A percentile compares a stretch with the other conserved stretches of the same genome.
phyloP scores from a whole-genome alignment of 2,113 vertebrate species.

The Condylura cristata region DNA sequence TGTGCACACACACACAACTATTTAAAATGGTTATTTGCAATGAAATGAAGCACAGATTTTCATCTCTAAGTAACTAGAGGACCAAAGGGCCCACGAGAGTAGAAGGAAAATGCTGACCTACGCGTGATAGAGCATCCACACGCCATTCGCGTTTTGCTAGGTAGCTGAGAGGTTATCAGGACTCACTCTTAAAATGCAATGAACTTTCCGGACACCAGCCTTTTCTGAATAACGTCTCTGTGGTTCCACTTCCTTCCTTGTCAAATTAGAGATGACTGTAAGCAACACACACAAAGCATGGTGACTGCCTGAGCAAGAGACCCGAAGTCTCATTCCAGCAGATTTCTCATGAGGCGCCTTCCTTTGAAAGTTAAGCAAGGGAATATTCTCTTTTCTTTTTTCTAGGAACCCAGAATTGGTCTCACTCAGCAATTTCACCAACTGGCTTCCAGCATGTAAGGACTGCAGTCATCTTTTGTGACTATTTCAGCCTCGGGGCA shows the following conservation, averaged over 20 bases:
- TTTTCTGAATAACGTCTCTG: not conserved
- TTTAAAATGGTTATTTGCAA: constrained; percentile 11
- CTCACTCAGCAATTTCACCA: not conserved
- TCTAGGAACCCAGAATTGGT: not conserved
- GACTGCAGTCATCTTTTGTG: not conserved
- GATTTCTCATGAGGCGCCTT: not conserved
- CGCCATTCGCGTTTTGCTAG: not conserved
- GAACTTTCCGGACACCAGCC: not conserved
- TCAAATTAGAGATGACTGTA: not conserved
- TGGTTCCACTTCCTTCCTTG: not conserved
- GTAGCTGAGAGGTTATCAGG: not conserved
- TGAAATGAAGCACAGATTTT: not conserved
- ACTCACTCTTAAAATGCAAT: not conserved
- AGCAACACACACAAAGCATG: not conserved
- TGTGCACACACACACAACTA: not conserved
- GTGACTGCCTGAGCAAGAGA: too few species aligned
- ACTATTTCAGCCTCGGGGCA: not conserved
- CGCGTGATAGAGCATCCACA: not conserved
- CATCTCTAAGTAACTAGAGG: not conserved
- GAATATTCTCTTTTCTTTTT: not conserved
- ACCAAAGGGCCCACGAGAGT: not conserved
- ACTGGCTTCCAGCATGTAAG: not conserved
- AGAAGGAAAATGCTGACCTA: not conserved
- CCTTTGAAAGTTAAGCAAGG: constrained; percentile 19
- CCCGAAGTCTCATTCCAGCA: not conserved